phyloP scores from a whole-genome alignment of 2,797 vertebrate species.

The Fundulus diaphanus region DNA sequence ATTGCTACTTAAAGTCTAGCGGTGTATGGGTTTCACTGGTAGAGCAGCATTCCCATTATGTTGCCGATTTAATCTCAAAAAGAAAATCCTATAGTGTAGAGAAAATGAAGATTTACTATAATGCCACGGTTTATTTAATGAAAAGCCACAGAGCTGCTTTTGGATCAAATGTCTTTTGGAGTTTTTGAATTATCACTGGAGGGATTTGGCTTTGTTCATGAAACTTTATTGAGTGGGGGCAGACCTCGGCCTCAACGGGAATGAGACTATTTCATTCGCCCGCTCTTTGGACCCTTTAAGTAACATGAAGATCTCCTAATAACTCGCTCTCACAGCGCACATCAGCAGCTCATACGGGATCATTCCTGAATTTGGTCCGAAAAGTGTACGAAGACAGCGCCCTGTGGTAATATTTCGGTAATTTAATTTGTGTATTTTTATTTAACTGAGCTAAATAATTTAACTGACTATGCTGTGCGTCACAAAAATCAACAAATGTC shows the following conservation, averaged over 20 bases:
- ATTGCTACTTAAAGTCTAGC: background rate
- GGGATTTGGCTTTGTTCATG: background rate
- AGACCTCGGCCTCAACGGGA: conserved; percentile 8
- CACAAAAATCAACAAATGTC: conserved; percentile 34
- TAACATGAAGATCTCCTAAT: background rate
- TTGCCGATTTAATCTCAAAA: background rate
- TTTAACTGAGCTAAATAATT: background rate
- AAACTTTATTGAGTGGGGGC: background rate
- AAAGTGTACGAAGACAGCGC: background rate
- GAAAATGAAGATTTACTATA: background rate
- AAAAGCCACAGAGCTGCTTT: background rate
- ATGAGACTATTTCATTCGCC: conserved; percentile 1
- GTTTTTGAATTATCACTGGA: conserved; percentile 3
- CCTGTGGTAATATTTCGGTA: background rate
- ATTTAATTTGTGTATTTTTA: background rate
- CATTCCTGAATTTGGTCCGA: background rate
- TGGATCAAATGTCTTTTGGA: background rate
- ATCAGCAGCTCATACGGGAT: background rate
- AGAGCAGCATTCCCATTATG: background rate
- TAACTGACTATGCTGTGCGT: conserved; percentile 14
- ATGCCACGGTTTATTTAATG: background rate
- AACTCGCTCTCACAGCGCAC: background rate
- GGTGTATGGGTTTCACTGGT: background rate
- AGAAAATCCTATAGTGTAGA: background rate
- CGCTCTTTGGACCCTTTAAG: conserved; percentile 11